A percentile compares a stretch with the other conserved stretches of the same genome.
Conservation (phyloP, 2,888 invertebrate genomes). For the Trissolcus brochymenae region DNA sequence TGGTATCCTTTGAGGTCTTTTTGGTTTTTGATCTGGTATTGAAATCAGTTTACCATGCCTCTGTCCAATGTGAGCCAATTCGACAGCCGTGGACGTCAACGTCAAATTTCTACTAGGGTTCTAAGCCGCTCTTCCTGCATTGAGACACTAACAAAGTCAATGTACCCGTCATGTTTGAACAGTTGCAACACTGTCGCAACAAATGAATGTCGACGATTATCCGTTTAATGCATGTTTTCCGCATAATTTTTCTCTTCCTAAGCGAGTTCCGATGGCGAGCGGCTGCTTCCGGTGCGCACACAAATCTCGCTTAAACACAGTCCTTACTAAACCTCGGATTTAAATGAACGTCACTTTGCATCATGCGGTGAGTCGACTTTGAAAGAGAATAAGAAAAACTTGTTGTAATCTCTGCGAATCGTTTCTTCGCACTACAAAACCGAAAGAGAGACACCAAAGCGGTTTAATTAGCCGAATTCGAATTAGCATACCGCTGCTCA, state of each 20-base stretch:
- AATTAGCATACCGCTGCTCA: slow-evolving; percentile 11
- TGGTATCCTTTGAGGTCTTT: too few relatives aligned
- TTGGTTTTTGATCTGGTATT: too few relatives aligned
- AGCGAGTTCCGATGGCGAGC: slow-evolving; percentile 34
- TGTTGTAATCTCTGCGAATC: too few relatives aligned
- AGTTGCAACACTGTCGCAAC: slow-evolving; percentile 25
- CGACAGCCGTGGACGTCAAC: background rate
- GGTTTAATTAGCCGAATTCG: slow-evolving; percentile 17
- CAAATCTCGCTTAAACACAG: slow-evolving; percentile 27
- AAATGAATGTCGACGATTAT: slow-evolving; percentile 23
- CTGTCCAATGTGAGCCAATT: too few relatives aligned
- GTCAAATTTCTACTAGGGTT: background rate
- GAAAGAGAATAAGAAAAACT: too few relatives aligned
- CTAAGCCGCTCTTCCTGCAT: background rate
- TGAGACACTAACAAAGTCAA: slow-evolving; percentile 5
- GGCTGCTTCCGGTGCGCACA: slow-evolving; percentile 20
- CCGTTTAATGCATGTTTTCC: slow-evolving; percentile 23
- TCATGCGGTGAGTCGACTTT: too few relatives aligned
- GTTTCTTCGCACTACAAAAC: background rate
- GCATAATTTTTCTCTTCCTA: slow-evolving; percentile 27
- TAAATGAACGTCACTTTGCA: slow-evolving; percentile 22
- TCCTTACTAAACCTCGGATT: slow-evolving; percentile 25
- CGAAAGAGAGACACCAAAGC: background rate
- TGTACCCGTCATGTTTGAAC: slow-evolving; percentile 12
- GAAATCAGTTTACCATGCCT: too few relatives aligned